A percentile compares a stretch with the other conserved stretches of the same genome.
Conservation (phyloP, 2,797 vertebrate genomes). For the Myotis myotis region DNA sequence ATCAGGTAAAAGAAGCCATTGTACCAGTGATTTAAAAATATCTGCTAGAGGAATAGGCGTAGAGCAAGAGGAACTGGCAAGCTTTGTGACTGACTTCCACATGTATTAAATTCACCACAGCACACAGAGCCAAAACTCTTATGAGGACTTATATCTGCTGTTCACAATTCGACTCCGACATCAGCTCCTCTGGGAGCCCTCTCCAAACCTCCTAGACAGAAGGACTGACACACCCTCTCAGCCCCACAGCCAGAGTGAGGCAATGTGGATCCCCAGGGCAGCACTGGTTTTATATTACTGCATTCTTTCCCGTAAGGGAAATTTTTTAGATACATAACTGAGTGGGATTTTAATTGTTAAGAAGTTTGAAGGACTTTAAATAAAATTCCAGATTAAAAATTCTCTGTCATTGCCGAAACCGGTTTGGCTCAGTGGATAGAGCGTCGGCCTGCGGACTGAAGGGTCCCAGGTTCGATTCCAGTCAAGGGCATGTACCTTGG, state of each 20-base stretch:
- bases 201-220: not conserved
- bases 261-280: not conserved
- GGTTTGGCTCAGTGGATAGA: no score
- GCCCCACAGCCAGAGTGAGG: not conserved
- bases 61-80: constrained; percentile 56
- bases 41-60: constrained; percentile 72
- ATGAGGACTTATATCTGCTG: not conserved
- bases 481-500: no score
- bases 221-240: not conserved
- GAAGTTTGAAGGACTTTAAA: constrained; percentile 14
- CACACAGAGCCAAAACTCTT: not conserved
- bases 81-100: not conserved
- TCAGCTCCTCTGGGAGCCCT: not conserved
- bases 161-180: not conserved
- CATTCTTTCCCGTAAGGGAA: not conserved
- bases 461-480: no score
- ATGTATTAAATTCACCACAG: not conserved
- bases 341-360: constrained; percentile 34
- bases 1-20: constrained; percentile 21
- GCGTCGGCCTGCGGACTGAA: no score
- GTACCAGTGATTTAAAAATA: constrained; percentile 60
- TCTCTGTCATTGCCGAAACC: not conserved
- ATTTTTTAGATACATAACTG: not conserved
- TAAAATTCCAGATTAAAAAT: constrained; percentile 10
- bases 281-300: not conserved